phyloP scores from a whole-genome alignment of 2,888 invertebrate species.

The Hirtodrosophila cameraria region DNA sequence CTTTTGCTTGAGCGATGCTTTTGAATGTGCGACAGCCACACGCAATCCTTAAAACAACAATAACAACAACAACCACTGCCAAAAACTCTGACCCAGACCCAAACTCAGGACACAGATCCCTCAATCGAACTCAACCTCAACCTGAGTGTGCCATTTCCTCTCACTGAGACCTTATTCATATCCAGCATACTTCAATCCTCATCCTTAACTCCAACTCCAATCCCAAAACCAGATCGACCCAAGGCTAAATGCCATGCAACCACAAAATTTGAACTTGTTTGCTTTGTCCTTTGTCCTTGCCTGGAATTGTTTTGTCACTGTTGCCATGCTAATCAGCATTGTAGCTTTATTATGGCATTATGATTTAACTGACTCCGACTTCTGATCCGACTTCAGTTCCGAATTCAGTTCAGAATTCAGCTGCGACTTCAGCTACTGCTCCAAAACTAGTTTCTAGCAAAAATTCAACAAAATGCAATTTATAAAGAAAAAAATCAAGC shows the following conservation, averaged over 20 bases:
- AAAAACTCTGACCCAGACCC: neutral
- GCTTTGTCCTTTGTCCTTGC: no score
- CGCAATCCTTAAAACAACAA: slow-evolving; percentile 60
- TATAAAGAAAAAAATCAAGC: no score
- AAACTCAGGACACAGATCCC: no score
- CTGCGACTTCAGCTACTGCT: no score
- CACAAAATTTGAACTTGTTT: slow-evolving; percentile 54
- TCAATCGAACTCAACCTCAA: slow-evolving; percentile 17
- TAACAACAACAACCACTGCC: no score
- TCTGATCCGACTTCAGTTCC: no score
- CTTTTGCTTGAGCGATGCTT: slow-evolving; percentile 76
- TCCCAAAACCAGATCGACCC: slow-evolving; percentile 12
- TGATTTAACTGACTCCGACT: slow-evolving; percentile 30
- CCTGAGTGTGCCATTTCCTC: slow-evolving; percentile 57
- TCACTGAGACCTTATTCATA: slow-evolving; percentile 24
- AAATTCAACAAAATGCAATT: no score
- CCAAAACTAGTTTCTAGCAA: no score
- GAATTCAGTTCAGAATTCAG: no score
- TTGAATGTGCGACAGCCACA: slow-evolving; percentile 68
- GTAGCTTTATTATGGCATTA: slow-evolving; percentile 53
- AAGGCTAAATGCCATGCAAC: slow-evolving; percentile 54
- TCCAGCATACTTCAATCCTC: neutral
- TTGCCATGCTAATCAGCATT: slow-evolving; percentile 55
- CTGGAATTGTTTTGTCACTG: slow-evolving; percentile 42
- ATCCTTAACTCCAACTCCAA: neutral